These are phyloP conservation scores for Cancer borealis DNA, from an alignment of 2,888 invertebrate genomes.

Conservation along the genomic window DNA sequence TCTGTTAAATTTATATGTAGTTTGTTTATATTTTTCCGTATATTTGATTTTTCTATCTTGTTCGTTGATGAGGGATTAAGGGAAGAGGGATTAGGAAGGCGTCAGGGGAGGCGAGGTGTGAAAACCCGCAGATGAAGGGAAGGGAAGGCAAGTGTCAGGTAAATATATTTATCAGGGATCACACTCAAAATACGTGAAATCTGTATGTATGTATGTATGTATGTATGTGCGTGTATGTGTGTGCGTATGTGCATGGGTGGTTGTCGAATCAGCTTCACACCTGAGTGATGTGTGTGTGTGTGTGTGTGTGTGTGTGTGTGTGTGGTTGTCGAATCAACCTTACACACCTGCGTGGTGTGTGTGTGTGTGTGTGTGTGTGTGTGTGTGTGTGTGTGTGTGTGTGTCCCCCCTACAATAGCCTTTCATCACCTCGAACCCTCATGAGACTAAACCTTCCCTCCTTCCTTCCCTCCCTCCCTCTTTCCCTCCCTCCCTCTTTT, in stretches of 20 bases:
- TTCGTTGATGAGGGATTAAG: neutral
- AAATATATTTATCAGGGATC: neutral
- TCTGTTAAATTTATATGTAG: neutral
- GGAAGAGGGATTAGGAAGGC: neutral
- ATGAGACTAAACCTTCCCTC: neutral
- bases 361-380: neutral
- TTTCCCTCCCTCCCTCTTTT: neutral
- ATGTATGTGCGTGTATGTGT: neutral
- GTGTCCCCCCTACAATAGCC: neutral
- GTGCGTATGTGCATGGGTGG: neutral
- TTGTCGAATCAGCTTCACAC: neutral
- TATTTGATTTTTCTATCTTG: neutral
- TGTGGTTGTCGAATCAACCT: neutral
- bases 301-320: constrained; percentile 34
- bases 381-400: neutral
- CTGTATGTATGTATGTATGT: neutral
- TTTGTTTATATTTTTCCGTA: neutral
- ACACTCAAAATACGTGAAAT: neutral
- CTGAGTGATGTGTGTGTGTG: neutral
- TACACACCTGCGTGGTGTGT: neutral
- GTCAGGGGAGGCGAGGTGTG: neutral
- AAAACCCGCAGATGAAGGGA: neutral
- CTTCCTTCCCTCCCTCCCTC: neutral
- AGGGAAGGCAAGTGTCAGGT: neutral
- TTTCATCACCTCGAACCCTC: neutral